Conservation (phyloP, 2,113 vertebrate genomes). For the Albula glossodonta region DNA sequence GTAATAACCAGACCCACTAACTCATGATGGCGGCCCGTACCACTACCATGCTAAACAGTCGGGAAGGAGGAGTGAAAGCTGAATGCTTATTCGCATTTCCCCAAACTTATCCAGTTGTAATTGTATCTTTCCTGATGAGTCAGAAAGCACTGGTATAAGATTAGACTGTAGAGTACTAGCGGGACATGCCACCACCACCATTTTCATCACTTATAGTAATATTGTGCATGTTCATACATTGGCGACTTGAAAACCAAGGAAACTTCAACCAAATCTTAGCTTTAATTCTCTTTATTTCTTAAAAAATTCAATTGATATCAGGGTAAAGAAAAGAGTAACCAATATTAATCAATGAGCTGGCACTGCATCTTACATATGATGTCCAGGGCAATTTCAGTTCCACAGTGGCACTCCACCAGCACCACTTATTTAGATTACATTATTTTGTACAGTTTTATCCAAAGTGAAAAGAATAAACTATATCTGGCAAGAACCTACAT, state of each 20-base stretch:
- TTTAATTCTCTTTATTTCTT: conserved; percentile 66
- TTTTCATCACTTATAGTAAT: too few species aligned
- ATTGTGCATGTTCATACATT: too few species aligned
- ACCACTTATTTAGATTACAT: conserved; percentile 12
- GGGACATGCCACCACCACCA: too few species aligned
- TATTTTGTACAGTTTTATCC: conserved; percentile 1
- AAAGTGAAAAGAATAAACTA: conserved; percentile 7
- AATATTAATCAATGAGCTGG: conserved; percentile 58
- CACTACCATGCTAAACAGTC: too few species aligned
- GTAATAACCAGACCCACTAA: too few species aligned
- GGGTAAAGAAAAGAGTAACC: conserved; percentile 75
- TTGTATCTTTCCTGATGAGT: too few species aligned
- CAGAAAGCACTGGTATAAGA: too few species aligned
- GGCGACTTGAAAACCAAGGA: background rate
- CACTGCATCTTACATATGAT: conserved; percentile 55
- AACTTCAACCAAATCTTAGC: background rate
- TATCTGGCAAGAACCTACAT: conserved; percentile 18
- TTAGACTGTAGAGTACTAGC: too few species aligned
- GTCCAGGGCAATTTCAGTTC: background rate
- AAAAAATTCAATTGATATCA: conserved; percentile 70
- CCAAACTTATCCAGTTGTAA: too few species aligned
- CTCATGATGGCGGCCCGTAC: too few species aligned
- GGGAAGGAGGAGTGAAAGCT: too few species aligned
- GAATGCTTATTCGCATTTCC: too few species aligned
- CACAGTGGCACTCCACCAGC: conserved; percentile 7